These are phyloP conservation scores for Prosopocoilus inquinatus DNA, from an alignment of 2,888 invertebrate species.

Conservation along the genomic window DNA sequence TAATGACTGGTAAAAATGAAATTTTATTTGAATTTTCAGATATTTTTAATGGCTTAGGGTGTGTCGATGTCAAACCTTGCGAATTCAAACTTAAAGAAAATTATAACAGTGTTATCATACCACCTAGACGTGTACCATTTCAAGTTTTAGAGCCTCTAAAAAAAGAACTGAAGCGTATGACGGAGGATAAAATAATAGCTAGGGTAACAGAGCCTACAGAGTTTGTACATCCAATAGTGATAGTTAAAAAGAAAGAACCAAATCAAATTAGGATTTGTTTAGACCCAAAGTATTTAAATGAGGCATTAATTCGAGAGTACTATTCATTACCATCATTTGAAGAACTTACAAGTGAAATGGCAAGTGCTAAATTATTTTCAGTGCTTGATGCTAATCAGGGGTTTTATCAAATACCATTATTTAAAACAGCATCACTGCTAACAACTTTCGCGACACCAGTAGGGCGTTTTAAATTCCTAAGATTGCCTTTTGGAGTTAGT, in stretches of 20 bases:
- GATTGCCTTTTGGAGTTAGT: background rate
- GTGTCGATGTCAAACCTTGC: constrained; percentile 22
- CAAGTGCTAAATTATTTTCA: constrained; percentile 3
- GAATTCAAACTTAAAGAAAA: constrained; percentile 6
- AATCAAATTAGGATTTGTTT: constrained; percentile 24
- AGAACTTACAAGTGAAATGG: constrained; percentile 13
- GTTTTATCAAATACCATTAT: constrained; percentile 9
- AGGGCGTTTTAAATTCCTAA: too few relatives aligned
- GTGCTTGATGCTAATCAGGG: constrained; percentile 5
- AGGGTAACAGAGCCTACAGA: constrained; percentile 21
- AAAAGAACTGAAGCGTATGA: constrained; percentile 18
- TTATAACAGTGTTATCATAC: background rate
- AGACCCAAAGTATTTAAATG: constrained; percentile 27
- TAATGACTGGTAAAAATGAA: background rate
- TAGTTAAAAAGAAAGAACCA: constrained; percentile 7
- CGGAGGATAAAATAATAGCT: constrained; percentile 20
- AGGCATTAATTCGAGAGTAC: constrained; percentile 26
- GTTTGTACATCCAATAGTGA: constrained; percentile 12
- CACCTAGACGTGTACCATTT: constrained; percentile 13
- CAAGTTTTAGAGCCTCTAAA: constrained; percentile 8
- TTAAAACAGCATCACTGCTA: background rate
- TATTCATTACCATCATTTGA: constrained; percentile 28
- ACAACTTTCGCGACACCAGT: too few relatives aligned
- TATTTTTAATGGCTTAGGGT: constrained; percentile 25
- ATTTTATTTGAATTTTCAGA: constrained; percentile 16